Evolutionary conservation across 2,888 invertebrate genomes (phyloP).

Genomic region (Epistrophe grossulariae): DNA sequence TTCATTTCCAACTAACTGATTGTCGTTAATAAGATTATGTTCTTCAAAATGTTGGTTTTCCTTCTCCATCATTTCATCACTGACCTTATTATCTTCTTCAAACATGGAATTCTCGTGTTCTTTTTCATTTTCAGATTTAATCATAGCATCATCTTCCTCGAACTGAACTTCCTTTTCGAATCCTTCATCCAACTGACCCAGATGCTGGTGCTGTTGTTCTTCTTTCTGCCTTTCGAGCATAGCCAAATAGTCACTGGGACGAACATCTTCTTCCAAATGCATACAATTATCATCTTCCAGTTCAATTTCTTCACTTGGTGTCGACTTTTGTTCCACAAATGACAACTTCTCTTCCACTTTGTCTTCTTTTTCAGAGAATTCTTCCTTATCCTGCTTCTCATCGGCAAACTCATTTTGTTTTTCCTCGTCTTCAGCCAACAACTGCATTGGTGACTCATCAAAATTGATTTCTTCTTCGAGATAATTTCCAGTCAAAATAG

Average conservation of each 20-base stretch:
- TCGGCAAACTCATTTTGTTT: constrained; percentile 54
- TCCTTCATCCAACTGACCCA: constrained; percentile 44
- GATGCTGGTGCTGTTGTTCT: constrained; percentile 36
- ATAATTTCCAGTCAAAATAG: constrained; percentile 58
- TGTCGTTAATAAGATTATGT: constrained; percentile 1
- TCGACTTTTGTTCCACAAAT: constrained; percentile 44
- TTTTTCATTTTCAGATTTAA: constrained; percentile 9
- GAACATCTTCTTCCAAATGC: constrained; percentile 65
- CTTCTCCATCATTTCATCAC: constrained; percentile 52
- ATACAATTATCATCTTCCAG: constrained; percentile 62
- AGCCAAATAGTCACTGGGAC: constrained; percentile 59
- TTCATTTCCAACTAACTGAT: constrained; percentile 2
- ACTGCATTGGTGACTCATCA: constrained; percentile 11
- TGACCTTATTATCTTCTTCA: constrained; percentile 40
- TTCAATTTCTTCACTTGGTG: constrained; percentile 49
- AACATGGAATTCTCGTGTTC: constrained; percentile 16
- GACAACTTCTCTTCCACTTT: constrained; percentile 34
- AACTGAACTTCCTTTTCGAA: constrained; percentile 38
- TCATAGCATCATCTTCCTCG: constrained; percentile 21
- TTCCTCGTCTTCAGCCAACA: constrained; percentile 17
- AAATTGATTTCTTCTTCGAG: constrained; percentile 22
- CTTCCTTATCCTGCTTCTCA: constrained; percentile 62
- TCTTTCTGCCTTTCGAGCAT: constrained; percentile 53
- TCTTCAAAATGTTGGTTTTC: not conserved
- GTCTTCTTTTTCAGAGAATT: constrained; percentile 63